A percentile compares a stretch with the other conserved stretches of the same genome.
Evolutionary conservation across 2,113 vertebrate species (phyloP).

Genomic region (Lophius piscatorius): DNA sequence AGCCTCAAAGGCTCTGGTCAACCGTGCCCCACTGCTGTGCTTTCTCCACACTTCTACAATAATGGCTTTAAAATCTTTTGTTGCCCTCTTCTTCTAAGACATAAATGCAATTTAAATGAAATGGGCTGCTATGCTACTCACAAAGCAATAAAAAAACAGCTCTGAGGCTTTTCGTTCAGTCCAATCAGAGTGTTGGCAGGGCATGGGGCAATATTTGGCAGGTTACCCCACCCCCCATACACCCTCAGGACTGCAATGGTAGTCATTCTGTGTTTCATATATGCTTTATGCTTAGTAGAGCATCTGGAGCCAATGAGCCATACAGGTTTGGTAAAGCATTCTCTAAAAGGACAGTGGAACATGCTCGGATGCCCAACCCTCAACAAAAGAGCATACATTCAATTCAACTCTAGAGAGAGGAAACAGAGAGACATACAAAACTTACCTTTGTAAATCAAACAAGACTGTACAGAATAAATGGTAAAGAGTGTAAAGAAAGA

Average conservation of each 20-base stretch:
- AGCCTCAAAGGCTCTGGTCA: too few species aligned
- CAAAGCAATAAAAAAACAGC: constrained; percentile 72
- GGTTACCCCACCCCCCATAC: constrained; percentile 30
- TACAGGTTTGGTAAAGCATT: constrained; percentile 61
- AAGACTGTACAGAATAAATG: neutral
- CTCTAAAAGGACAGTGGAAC: constrained; percentile 63
- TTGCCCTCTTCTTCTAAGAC: constrained; percentile 36
- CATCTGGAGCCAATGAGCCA: constrained; percentile 78
- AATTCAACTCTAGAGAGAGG: constrained; percentile 22
- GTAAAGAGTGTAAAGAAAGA: neutral
- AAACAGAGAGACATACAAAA: neutral
- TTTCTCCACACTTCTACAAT: constrained; percentile 6
- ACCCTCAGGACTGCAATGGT: constrained; percentile 67
- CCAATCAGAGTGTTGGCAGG: constrained; percentile 60
- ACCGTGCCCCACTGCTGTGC: neutral
- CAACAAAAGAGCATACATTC: constrained; percentile 38
- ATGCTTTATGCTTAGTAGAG: constrained; percentile 75
- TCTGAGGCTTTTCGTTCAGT: constrained; percentile 65
- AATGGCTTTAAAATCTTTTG: constrained; percentile 43
- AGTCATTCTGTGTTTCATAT: constrained; percentile 71
- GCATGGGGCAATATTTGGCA: constrained; percentile 63
- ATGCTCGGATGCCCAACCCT: constrained; percentile 43
- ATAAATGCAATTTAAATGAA: constrained; percentile 62
- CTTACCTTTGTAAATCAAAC: neutral
- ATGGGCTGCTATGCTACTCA: constrained; percentile 61